These are phyloP conservation scores for Graptemys geographica DNA, from an alignment of 2,797 vertebrate species.

Conservation along the genomic window DNA sequence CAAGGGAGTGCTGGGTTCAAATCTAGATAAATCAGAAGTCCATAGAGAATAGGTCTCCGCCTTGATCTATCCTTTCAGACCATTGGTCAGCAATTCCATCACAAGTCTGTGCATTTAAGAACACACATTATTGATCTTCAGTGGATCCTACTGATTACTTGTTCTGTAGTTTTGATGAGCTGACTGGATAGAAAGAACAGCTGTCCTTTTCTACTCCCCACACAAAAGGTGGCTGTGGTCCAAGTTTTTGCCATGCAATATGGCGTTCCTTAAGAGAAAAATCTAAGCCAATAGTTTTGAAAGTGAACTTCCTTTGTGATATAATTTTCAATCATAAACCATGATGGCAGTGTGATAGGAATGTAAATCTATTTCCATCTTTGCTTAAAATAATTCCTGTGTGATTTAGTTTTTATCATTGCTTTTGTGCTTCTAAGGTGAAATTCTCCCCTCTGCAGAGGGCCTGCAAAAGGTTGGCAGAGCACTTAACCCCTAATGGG, in stretches of 20 bases:
- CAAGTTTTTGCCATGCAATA: not conserved
- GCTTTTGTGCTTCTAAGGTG: not conserved
- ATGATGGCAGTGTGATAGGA: not conserved
- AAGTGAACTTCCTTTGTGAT: not conserved
- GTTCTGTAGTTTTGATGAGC: not conserved
- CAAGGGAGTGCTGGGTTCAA: not conserved
- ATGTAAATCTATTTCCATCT: not conserved
- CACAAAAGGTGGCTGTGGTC: not conserved
- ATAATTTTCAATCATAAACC: constrained; percentile 1
- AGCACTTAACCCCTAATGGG: not conserved
- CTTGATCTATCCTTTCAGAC: not conserved
- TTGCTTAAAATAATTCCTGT: not conserved
- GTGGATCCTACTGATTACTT: not conserved
- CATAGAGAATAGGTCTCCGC: not conserved
- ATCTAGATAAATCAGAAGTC: not conserved
- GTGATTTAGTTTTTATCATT: not conserved
- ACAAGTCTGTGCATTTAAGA: not conserved
- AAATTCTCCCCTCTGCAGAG: not conserved
- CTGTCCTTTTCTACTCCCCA: not conserved
- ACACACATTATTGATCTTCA: not conserved
- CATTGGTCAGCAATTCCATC: not conserved
- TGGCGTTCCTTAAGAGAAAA: not conserved
- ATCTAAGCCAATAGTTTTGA: not conserved
- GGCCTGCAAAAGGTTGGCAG: not conserved
- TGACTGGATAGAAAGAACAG: not conserved